phyloP scores from a whole-genome alignment of 2,797 vertebrate genomes.

The Morus bassanus region DNA sequence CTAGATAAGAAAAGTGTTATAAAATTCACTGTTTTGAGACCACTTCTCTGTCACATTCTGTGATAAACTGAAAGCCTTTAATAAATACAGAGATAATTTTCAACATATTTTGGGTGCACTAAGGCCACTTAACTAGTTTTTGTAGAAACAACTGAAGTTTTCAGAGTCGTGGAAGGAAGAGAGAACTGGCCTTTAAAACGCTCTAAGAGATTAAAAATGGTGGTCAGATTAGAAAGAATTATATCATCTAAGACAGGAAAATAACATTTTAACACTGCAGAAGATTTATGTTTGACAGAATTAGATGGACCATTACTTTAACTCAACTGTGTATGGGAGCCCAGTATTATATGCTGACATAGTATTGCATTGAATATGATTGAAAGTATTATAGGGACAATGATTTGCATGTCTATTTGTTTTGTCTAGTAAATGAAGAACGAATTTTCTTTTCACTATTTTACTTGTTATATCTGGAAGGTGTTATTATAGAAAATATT shows the following conservation, averaged over 20 bases:
- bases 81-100: background rate
- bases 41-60: background rate
- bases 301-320: background rate
- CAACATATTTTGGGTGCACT: background rate
- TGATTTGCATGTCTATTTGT: background rate
- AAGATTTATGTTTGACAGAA: background rate
- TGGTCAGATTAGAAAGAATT: background rate
- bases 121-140: background rate
- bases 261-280: background rate
- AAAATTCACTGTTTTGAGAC: background rate
- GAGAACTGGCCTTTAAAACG: background rate
- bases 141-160: background rate
- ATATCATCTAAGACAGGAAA: background rate
- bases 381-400: background rate
- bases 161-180: background rate
- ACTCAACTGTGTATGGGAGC: background rate
- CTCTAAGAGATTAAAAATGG: background rate
- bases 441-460: background rate
- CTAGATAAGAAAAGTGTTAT: background rate
- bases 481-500: background rate
- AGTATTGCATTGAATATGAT: background rate
- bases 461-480: background rate
- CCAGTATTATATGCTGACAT: background rate
- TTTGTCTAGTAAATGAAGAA: background rate
- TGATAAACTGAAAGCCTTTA: background rate